These are phyloP conservation scores for Melikaiella ostensackeni DNA, from an alignment of 2,888 invertebrate genomes.

Conservation along the genomic window DNA sequence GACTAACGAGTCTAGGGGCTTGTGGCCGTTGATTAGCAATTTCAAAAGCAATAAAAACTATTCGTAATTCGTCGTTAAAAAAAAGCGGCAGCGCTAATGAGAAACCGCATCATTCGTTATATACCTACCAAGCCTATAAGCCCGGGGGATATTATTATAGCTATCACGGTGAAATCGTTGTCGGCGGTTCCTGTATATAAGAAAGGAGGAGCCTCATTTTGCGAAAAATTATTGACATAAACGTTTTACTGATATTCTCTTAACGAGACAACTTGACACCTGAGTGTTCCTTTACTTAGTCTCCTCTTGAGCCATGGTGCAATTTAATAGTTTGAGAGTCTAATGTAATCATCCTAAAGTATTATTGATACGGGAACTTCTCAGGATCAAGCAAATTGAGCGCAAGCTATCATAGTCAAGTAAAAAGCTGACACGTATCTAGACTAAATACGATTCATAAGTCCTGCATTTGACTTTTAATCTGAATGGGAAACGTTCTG, in stretches of 20 bases:
- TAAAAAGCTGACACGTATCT: conserved; percentile 23
- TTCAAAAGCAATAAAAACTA: conserved; percentile 69
- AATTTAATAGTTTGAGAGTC: not conserved
- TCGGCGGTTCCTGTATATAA: not conserved
- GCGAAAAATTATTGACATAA: conserved; percentile 35
- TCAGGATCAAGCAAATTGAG: not conserved
- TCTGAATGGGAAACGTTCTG: conserved; percentile 9
- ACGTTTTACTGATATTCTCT: conserved; percentile 21
- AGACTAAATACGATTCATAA: conserved; percentile 4
- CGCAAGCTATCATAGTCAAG: not conserved
- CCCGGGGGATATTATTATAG: conserved; percentile 25
- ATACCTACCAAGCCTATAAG: conserved; percentile 17
- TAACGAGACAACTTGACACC: conserved; percentile 20
- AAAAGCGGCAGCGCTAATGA: conserved; percentile 69
- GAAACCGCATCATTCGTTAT: conserved; percentile 66
- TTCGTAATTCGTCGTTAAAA: conserved; percentile 66
- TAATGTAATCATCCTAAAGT: conserved; percentile 5
- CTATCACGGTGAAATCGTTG: conserved; percentile 21
- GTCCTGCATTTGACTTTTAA: not conserved
- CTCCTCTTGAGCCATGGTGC: not conserved
- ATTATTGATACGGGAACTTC: not conserved
- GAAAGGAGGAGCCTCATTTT: conserved; percentile 11
- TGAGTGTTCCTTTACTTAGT: not conserved
- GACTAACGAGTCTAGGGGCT: conserved; percentile 41
- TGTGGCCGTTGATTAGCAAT: conserved; percentile 68